Evolutionary conservation across 2,797 vertebrate genomes (phyloP).

Genomic region (Tapirus indicus): DNA sequence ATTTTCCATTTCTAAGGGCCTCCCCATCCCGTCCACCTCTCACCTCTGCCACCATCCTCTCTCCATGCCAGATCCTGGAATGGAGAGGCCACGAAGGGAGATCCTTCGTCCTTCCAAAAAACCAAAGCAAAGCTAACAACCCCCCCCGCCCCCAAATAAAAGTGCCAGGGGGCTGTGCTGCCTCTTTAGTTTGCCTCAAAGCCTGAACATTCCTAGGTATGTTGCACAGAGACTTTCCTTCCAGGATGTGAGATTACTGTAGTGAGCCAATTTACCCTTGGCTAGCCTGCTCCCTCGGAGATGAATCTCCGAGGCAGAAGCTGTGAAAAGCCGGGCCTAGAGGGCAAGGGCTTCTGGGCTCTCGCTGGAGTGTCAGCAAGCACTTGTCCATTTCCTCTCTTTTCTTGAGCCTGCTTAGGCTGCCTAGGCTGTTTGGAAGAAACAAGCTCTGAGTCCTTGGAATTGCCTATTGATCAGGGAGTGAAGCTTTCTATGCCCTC

Average conservation of each 20-base stretch:
- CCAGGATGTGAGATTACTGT: background rate
- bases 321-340: background rate
- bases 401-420: background rate
- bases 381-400: background rate
- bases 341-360: background rate
- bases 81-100: background rate
- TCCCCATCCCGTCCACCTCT: background rate
- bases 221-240: background rate
- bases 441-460: background rate
- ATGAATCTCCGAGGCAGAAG: background rate
- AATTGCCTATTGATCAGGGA: background rate
- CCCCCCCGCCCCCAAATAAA: background rate
- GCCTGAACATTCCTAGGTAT: background rate
- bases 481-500: background rate
- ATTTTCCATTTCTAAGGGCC: background rate
- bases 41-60: background rate
- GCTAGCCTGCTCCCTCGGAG: background rate
- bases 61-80: background rate
- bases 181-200: background rate
- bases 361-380: background rate
- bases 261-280: background rate
- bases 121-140: background rate
- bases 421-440: background rate
- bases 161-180: background rate
- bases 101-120: background rate